Evolutionary conservation across 23 tunicate genomes (phyloP).

Genomic region (Halocynthia roretzi): DNA sequence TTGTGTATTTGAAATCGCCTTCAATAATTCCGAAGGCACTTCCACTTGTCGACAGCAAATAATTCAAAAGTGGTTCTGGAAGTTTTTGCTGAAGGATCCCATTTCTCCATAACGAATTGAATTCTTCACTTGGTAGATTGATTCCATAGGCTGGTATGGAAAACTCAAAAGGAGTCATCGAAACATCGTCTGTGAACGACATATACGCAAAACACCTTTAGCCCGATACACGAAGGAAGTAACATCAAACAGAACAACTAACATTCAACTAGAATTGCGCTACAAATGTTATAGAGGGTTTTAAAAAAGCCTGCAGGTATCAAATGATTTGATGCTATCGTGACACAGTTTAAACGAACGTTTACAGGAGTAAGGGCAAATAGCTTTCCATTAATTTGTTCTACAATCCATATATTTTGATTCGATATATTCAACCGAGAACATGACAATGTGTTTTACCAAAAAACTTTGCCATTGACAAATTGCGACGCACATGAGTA

Average conservation of each 20-base stretch:
- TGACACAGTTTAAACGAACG: too few species aligned
- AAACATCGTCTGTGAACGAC: neutral
- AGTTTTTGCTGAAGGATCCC: slow-evolving; percentile 13
- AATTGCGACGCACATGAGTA: neutral
- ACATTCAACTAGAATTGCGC: too few species aligned
- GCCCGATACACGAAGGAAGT: too few species aligned
- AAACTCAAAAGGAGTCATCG: slow-evolving; percentile 18
- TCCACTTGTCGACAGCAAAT: neutral
- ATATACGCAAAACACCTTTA: too few species aligned
- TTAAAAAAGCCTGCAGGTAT: too few species aligned
- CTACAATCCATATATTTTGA: too few species aligned
- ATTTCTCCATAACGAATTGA: slow-evolving; percentile 16
- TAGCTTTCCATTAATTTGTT: too few species aligned
- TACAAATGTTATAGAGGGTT: too few species aligned
- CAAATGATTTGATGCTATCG: too few species aligned
- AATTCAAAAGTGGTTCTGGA: slow-evolving; percentile 11
- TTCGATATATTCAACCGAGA: too few species aligned
- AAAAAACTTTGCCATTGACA: neutral
- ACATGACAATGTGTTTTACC: neutral
- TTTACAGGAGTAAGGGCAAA: too few species aligned
- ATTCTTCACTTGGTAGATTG: slow-evolving; percentile 2
- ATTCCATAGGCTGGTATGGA: slow-evolving; percentile 23
- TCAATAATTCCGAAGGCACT: neutral
- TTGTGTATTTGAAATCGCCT: neutral
- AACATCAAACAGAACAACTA: too few species aligned